phyloP scores from a whole-genome alignment of 2,113 vertebrate species.

The Benthochromis sp. region DNA sequence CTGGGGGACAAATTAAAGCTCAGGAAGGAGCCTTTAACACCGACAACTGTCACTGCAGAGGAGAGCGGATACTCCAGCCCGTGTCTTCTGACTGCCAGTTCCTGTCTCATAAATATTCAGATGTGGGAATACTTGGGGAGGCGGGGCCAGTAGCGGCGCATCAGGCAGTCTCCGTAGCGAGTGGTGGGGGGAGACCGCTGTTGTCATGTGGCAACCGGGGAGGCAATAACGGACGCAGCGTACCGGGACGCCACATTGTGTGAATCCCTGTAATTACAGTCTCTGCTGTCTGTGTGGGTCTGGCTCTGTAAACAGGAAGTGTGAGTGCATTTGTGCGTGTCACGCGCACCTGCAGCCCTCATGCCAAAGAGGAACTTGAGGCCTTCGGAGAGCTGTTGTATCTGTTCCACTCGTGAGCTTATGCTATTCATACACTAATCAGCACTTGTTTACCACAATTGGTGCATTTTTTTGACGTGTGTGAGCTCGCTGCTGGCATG shows the following conservation, averaged over 20 bases:
- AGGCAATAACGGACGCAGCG: constrained; percentile 61
- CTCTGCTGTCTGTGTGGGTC: constrained; percentile 33
- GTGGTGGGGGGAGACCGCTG: neutral
- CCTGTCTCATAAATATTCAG: constrained; percentile 67
- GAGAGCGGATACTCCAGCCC: neutral
- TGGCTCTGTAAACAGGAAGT: constrained; percentile 48
- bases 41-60: constrained; percentile 9
- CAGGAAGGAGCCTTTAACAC: constrained; percentile 35
- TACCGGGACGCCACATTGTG: constrained; percentile 56
- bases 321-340: neutral
- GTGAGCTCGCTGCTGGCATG: neutral
- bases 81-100: constrained; percentile 25
- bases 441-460: constrained; percentile 14
- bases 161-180: constrained; percentile 1
- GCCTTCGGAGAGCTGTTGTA: constrained; percentile 28
- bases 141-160: neutral
- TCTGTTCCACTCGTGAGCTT: constrained; percentile 28
- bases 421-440: constrained; percentile 38
- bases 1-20: constrained; percentile 50
- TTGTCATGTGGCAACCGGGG: constrained; percentile 52
- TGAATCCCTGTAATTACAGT: constrained; percentile 63
- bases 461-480: neutral
- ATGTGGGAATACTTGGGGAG: neutral
- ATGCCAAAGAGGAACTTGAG: constrained; percentile 24
- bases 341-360: constrained; percentile 32